phyloP scores from a whole-genome alignment of 1,140 invertebrate genomes.

The Drosophila nigromelanica region DNA sequence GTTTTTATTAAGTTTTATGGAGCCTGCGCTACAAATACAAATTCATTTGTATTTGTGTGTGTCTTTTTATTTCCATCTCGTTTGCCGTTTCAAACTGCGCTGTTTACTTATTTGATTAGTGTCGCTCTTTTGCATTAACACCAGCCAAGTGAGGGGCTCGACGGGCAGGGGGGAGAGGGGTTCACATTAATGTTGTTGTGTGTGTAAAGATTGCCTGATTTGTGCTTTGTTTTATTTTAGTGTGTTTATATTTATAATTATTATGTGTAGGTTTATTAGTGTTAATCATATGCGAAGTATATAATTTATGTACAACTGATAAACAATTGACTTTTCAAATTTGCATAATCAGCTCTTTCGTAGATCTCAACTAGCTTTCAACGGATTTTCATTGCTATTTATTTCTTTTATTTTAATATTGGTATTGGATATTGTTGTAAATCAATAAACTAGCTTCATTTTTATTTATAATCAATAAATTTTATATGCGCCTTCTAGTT shows the following conservation, averaged over 20 bases:
- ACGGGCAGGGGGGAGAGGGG: neutral
- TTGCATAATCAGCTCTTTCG: conserved; percentile 17
- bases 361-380: conserved; percentile 3
- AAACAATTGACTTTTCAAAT: conserved; percentile 38
- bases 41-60: neutral
- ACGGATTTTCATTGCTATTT: neutral
- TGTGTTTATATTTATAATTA: conserved; percentile 55
- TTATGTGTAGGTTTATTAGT: conserved; percentile 21
- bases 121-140: conserved; percentile 41
- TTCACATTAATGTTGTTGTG: no score
- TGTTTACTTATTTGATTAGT: conserved; percentile 59
- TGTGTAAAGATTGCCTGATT: conserved; percentile 9
- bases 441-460: no score
- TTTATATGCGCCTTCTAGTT: no score
- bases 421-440: no score
- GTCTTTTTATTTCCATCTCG: conserved; percentile 42
- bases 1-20: conserved; percentile 14
- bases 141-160: neutral
- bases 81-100: conserved; percentile 45
- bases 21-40: neutral
- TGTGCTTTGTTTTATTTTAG: conserved; percentile 52
- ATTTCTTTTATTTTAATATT: no score
- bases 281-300: conserved; percentile 34
- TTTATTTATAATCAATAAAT: no score
- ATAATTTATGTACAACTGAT: conserved; percentile 38